Evolutionary conservation across 2,797 vertebrate genomes (phyloP), one percentile per base, ranked within the genome.

Genomic region (Leuciscus waleckii): DNA sequence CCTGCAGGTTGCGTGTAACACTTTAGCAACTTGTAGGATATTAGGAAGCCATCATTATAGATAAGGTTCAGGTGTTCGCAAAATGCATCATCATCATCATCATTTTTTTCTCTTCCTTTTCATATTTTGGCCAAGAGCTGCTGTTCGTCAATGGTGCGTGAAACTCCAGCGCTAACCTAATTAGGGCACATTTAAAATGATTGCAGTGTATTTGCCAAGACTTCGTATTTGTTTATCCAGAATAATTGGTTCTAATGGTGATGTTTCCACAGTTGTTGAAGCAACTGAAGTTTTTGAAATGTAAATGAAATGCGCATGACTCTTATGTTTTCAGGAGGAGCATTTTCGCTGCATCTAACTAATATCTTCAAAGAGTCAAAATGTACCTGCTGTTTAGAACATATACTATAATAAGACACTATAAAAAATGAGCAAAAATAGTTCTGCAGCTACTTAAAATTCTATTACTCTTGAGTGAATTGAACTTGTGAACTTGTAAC

Each of bases 201-300:
- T 82, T 90, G 87, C 89, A 82, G 78, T 79, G 78, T 86, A 86
- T 87, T 86, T 68, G 61, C 78, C 26, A 37, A 82, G 77, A 67
- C 69, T 86, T 87, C 84, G 67, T 88, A 82, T 82, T 86, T 88
- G 87, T 90, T 90, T 90, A 88, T 87, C 70, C 82, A 58, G 69
- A 84, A 90, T 90, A 90, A 90, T 88, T 88, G 87, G 84, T 84
- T 86, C 76, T 90, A 89, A 88, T 89, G 86, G 89, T 83, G 86
- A 82, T 85, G 75, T 82, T 90, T 86, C 69, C 82, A 82, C 56
- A 56, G 37, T 63, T 49, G 82, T 69, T 82, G 67, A 61, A 70
- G 83, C 75, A 79, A 58, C 83, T 79, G 74, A 85, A 39, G 83
- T 86, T 86, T 87, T 86, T 87, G 87, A 88, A 89, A 86, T 90